A percentile compares a stretch with the other conserved stretches of the same genome.
phyloP scores from a whole-genome alignment of 2,113 vertebrate genomes.

The Antechinus stuartii region DNA sequence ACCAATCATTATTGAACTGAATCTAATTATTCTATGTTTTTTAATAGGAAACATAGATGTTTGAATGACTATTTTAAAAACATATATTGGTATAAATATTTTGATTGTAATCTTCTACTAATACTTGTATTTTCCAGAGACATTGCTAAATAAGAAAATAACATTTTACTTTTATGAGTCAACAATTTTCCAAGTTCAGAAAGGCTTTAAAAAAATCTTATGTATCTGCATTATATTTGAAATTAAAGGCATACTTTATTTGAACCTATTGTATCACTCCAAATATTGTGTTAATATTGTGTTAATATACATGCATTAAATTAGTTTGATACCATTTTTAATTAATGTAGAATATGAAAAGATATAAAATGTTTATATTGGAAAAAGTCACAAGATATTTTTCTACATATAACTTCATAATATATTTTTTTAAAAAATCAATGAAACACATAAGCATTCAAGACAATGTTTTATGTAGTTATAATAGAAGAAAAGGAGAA shows the following conservation, averaged over 20 bases:
- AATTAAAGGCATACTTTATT: slow-evolving; percentile 41
- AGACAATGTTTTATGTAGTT: background rate
- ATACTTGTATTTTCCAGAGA: slow-evolving; percentile 29
- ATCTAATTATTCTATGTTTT: background rate
- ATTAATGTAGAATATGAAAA: background rate
- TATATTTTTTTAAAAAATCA: background rate
- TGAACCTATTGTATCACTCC: background rate
- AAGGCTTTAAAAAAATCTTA: background rate
- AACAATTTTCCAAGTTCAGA: slow-evolving; percentile 24
- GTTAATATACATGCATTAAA: background rate
- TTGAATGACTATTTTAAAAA: background rate
- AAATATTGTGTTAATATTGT: slow-evolving; percentile 25
- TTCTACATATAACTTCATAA: background rate
- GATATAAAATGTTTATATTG: background rate
- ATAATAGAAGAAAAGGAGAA: background rate
- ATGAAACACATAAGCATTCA: background rate
- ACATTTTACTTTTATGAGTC: background rate
- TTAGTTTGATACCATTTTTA: background rate
- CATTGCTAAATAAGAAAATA: slow-evolving; percentile 4
- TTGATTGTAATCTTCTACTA: background rate
- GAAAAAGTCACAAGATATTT: background rate
- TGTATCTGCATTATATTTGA: background rate
- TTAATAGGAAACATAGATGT: background rate
- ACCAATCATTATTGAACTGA: background rate
- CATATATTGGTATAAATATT: background rate